phyloP scores from a whole-genome alignment of 2,113 vertebrate genomes.

The Mesembrinibis cayennensis region DNA sequence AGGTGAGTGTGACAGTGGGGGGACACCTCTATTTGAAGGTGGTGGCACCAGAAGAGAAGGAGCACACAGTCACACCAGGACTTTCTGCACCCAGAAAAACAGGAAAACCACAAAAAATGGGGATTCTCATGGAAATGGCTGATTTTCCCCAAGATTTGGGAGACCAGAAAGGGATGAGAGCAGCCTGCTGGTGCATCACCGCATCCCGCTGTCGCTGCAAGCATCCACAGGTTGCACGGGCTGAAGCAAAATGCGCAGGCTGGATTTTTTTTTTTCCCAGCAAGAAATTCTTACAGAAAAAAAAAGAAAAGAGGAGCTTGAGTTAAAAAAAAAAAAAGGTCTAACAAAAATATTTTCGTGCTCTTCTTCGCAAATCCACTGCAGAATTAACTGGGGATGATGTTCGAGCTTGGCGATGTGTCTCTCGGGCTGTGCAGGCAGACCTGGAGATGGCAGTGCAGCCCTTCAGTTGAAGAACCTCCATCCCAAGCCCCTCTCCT shows the following conservation, averaged over 20 bases:
- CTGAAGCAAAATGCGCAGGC: not conserved
- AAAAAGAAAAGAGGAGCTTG: fast-evolving
- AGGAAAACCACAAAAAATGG: fast-evolving
- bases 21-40: too few relatives aligned
- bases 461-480: not conserved
- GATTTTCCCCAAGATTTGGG: not conserved
- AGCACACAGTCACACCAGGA: too few relatives aligned
- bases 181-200: too few relatives aligned
- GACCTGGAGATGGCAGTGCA: conserved; percentile 71
- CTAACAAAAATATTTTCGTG: not conserved
- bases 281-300: not conserved
- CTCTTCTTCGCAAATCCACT: fast-evolving
- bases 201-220: fast-evolving
- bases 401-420: fast-evolving
- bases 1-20: fast-evolving
- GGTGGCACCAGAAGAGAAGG: not conserved
- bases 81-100: fast-evolving
- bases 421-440: not conserved
- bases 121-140: fast-evolving
- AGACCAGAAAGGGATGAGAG: not conserved
- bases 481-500: not conserved
- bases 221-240: fast-evolving
- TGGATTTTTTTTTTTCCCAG: not conserved
- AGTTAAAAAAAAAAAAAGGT: not conserved
- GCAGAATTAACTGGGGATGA: fast-evolving